phyloP scores from a whole-genome alignment of 1,140 invertebrate species.

The Bradysia coprophila region DNA sequence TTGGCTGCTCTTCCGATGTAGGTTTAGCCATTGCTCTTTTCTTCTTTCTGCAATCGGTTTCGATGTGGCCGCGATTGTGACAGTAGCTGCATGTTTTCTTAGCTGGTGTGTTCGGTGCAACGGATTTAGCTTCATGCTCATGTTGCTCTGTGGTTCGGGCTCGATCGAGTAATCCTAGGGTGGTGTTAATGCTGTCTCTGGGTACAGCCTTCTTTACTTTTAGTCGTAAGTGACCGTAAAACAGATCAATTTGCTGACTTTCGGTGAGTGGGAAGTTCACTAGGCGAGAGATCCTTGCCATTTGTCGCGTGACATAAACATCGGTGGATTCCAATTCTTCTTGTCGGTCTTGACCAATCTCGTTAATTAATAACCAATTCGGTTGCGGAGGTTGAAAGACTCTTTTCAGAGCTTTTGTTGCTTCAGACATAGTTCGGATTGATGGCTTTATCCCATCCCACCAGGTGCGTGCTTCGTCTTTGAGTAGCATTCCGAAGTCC shows the following conservation, averaged over 20 bases:
- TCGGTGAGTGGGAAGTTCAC: neutral
- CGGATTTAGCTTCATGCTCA: neutral
- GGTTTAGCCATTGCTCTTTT: too few species aligned
- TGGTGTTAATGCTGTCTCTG: conserved; percentile 2
- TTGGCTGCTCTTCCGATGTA: too few species aligned
- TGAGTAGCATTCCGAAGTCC: neutral
- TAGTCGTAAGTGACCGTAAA: conserved; percentile 5
- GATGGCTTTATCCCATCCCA: too few species aligned
- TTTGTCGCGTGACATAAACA: conserved; percentile 3
- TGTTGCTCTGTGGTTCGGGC: conserved; percentile 1
- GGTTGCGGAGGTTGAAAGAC: too few species aligned
- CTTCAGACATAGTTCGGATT: conserved; percentile 5
- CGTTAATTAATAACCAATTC: conserved; percentile 5
- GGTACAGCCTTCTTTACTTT: conserved; percentile 5
- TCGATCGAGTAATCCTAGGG: conserved; percentile 1
- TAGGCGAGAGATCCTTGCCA: conserved; percentile 4
- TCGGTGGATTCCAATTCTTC: conserved; percentile 4
- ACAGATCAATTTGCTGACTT: conserved; percentile 6
- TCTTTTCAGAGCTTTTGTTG: neutral
- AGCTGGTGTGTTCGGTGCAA: too few species aligned
- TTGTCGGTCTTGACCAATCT: conserved; percentile 5
- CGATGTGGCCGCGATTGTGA: too few species aligned
- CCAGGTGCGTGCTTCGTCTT: conserved; percentile 1
- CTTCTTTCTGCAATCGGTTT: too few species aligned
- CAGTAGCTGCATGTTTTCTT: too few species aligned